Conservation (phyloP, 2,888 invertebrate species). For the Alloplasta piceator region DNA sequence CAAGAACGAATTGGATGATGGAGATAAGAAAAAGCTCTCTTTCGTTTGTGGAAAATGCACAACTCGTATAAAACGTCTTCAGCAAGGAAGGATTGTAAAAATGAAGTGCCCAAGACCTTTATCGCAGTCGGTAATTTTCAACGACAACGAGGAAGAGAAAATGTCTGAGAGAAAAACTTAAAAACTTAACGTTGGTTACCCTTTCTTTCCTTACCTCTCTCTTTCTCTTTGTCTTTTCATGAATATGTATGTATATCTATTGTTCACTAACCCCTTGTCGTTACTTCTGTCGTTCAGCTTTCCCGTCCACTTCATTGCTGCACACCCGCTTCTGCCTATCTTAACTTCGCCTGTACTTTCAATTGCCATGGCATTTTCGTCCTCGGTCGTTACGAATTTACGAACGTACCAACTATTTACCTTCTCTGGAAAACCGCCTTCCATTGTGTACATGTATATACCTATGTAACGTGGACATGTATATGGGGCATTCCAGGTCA, state of each 20-base stretch:
- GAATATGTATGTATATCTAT: conserved; percentile 6
- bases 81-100: background rate
- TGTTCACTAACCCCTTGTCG: background rate
- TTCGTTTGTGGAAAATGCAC: conserved; percentile 4
- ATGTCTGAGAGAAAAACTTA: background rate
- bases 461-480: background rate
- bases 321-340: conserved; percentile 24
- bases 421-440: conserved; percentile 11
- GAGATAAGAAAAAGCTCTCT: conserved; percentile 9
- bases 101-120: background rate
- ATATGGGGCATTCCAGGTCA: no score
- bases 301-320: background rate
- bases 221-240: background rate
- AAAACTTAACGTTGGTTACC: background rate
- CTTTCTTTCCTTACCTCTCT: conserved; percentile 28
- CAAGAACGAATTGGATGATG: conserved; percentile 1
- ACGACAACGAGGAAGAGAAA: background rate
- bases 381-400: conserved; percentile 53
- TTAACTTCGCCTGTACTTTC: conserved; percentile 45
- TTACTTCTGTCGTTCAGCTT: background rate
- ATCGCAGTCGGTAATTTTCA: conserved; percentile 16
- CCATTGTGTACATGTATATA: background rate
- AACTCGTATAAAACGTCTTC: background rate
- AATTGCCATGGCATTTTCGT: conserved; percentile 45
- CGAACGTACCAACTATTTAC: conserved; percentile 42